Base-by-base conservation (phyloP, 2,113 vertebrate species). In the Hyperoodon ampullatus region DNA sequence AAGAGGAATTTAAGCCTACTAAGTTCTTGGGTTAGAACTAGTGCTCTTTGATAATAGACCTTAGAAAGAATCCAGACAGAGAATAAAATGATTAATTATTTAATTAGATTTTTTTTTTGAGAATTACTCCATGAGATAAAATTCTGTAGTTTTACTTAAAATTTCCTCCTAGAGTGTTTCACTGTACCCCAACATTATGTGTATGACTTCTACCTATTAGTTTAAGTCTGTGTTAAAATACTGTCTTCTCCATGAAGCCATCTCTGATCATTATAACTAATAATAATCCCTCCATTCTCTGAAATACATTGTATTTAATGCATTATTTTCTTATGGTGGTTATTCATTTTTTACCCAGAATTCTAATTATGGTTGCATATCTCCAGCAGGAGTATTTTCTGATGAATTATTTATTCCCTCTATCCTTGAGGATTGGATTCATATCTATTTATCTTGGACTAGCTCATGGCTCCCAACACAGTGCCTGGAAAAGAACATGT, bases 281-380 rank as follows among this genome's bases (percentile, higher is more conserved):
- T 42, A 96, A 90, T 39, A 93, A 58, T 65, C 39, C 87, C 87
- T 93, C 35, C 14, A 87, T 58, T 87, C 8, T 90, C 39, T 74
- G 75, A 93, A 35, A 30, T 58, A 33, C 2, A 39, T 55, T 12
- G 13, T 30, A 80, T 83, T 77, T 30, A 8, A 55, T 39, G 13
- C 21, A 72, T 71, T 55, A 35, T 83, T 91, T 91, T 83, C 60
- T 61, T 74, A 84, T 13, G 13, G 9, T 72, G 44, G 13, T 58
- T 84, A 44, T 80, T 84, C 14, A 14, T 71, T 83, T 42, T 81
- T 80, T 28, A 55, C 35, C 35, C 24, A 75, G 33, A 44, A 55
- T 81, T 91, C 23, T 80, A 82, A 70, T 65, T 89, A 26, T 58
- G 10, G n/a, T 35, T 80, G 72, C 6, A 6, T 39, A 12, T 75